phyloP scores from a whole-genome alignment of 2,113 vertebrate species.

The Gavia stellata region DNA sequence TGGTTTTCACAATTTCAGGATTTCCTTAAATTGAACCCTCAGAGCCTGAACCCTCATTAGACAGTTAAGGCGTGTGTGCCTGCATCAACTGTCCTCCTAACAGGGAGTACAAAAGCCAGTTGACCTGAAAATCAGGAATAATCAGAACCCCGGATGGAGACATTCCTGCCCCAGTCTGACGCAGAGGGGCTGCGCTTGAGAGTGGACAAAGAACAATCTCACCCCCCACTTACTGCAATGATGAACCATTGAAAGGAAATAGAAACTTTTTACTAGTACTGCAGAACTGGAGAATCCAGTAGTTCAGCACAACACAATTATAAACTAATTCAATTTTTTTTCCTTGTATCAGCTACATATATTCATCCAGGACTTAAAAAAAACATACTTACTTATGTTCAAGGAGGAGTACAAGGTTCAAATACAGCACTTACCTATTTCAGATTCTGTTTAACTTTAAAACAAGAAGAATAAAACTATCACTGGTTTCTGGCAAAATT shows the following conservation, averaged over 20 bases:
- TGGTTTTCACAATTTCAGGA: conserved; percentile 32
- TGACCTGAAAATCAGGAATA: background rate
- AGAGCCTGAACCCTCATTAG: background rate
- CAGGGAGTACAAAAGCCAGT: background rate
- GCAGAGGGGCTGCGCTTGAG: background rate
- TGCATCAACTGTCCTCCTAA: background rate
- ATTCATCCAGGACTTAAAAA: background rate
- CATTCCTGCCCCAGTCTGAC: background rate
- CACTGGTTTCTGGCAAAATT: background rate
- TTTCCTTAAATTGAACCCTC: conserved; percentile 48
- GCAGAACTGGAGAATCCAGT: background rate
- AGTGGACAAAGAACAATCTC: background rate
- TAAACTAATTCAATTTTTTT: background rate
- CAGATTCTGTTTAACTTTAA: background rate
- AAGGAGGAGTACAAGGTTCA: background rate
- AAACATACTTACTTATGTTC: background rate
- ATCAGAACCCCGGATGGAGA: background rate
- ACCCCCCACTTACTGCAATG: background rate
- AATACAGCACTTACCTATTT: background rate
- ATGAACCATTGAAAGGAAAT: background rate
- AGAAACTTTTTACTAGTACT: background rate
- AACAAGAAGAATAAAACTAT: background rate
- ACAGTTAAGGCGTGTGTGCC: background rate
- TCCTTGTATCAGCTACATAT: background rate
- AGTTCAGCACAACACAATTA: background rate